Percentiles rank a stretch among this genome's conserved stretches.
These are phyloP conservation scores for Pleuronectes platessa DNA, from an alignment of 2,113 vertebrate genomes.

Conservation along the genomic window DNA sequence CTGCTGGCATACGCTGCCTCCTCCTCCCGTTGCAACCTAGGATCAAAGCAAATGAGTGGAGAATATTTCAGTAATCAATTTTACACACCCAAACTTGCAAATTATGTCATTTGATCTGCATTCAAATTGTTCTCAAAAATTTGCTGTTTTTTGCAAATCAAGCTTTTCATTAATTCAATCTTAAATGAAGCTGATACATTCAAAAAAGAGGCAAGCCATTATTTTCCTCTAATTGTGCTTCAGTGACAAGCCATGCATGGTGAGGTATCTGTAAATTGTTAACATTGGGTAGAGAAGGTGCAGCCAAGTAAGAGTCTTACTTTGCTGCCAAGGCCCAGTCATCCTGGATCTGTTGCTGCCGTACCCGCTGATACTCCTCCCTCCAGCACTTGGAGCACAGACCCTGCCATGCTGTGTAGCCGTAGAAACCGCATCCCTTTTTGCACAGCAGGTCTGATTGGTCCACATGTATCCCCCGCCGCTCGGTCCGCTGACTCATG, in stretches of 20 bases:
- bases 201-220: too few species aligned
- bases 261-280: too few species aligned
- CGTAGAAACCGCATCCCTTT: slow-evolving; percentile 97
- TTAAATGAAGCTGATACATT: too few species aligned
- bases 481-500: slow-evolving; percentile 92
- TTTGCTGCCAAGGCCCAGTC: slow-evolving; percentile 96
- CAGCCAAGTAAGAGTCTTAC: slow-evolving; percentile 71
- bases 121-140: too few species aligned
- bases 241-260: too few species aligned
- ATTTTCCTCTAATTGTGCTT: too few species aligned
- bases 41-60: not conserved
- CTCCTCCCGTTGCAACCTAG: slow-evolving; percentile 94
- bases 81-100: not conserved
- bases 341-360: slow-evolving; percentile 95
- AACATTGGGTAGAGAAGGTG: too few species aligned
- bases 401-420: slow-evolving; percentile 94
- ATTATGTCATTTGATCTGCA: too few species aligned
- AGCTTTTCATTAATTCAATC: too few species aligned
- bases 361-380: slow-evolving; percentile 91
- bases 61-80: not conserved
- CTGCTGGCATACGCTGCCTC: slow-evolving; percentile 95
- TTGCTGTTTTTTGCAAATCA: too few species aligned
- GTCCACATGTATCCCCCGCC: slow-evolving; percentile 93
- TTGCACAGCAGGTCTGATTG: slow-evolving; percentile 95
- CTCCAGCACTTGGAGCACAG: slow-evolving; percentile 98